Conservation (phyloP, 1,140 invertebrate species). For the Leptonema lineaticorne region DNA sequence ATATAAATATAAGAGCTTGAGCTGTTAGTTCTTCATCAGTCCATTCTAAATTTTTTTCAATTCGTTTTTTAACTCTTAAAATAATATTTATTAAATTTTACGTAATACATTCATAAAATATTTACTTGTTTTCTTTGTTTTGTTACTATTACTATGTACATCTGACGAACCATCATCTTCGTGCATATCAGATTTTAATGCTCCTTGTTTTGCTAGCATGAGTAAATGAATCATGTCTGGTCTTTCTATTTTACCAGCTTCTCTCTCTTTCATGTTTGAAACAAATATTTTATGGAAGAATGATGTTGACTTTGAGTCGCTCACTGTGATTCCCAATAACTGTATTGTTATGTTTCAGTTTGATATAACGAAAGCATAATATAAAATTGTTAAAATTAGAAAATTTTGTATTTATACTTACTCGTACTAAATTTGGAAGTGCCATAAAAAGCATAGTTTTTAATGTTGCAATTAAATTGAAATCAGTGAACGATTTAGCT, state of each 20-base stretch:
- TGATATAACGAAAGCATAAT: neutral
- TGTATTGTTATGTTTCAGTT: slow-evolving; percentile 1
- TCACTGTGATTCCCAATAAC: slow-evolving; percentile 37
- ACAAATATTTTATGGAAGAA: slow-evolving; percentile 50
- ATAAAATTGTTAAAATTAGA: neutral
- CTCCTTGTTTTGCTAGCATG: slow-evolving; percentile 51
- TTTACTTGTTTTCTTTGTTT: neutral
- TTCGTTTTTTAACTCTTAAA: too few species aligned
- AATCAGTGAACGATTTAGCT: slow-evolving; percentile 43
- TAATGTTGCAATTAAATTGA: slow-evolving; percentile 1
- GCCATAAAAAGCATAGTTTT: neutral
- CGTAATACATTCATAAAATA: neutral
- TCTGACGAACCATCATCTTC: slow-evolving; percentile 24
- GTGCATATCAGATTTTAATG: too few species aligned
- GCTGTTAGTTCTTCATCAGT: slow-evolving; percentile 53
- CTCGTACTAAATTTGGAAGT: neutral
- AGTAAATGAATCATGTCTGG: slow-evolving; percentile 59
- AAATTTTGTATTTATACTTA: neutral
- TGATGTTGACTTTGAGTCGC: slow-evolving; percentile 29
- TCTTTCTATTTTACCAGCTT: slow-evolving; percentile 51
- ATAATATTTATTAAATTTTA: neutral
- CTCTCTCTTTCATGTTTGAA: slow-evolving; percentile 54
- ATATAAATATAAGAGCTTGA: slow-evolving; percentile 50
- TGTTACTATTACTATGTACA: neutral
- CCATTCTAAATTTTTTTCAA: slow-evolving; percentile 46